These are phyloP conservation scores for Euzophera pinguis DNA, from an alignment of 2,888 invertebrate species.

Conservation along the genomic window DNA sequence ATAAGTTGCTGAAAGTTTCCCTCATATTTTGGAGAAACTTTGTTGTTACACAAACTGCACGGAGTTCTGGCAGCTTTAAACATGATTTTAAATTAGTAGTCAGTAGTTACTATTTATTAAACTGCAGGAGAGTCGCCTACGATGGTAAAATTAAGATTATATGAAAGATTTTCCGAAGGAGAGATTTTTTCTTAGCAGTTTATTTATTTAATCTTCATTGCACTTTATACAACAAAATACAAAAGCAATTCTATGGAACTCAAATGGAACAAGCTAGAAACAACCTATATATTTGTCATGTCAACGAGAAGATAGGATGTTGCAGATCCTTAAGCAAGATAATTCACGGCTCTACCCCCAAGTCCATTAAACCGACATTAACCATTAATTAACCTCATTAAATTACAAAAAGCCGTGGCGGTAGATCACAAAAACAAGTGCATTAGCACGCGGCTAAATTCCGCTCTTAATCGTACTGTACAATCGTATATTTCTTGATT, in stretches of 20 bases:
- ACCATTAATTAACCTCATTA: conserved; percentile 2
- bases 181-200: too few relatives aligned
- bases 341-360: background rate
- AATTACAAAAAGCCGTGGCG: conserved; percentile 29
- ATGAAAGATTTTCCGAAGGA: too few relatives aligned
- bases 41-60: background rate
- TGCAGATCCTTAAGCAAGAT: background rate
- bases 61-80: background rate
- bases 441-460: conserved; percentile 67
- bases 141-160: too few relatives aligned
- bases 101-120: background rate
- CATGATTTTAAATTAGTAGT: background rate
- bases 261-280: too few relatives aligned
- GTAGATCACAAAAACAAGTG: conserved; percentile 59
- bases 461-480: conserved; percentile 61
- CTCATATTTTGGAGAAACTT: background rate
- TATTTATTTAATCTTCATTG: too few relatives aligned
- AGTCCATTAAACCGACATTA: background rate
- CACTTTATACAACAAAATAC: too few relatives aligned
- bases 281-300: too few relatives aligned
- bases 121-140: too few relatives aligned
- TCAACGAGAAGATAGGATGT: too few relatives aligned
- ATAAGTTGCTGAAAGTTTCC: conserved; percentile 4
- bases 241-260: too few relatives aligned
- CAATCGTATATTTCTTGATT: conserved; percentile 74